Base-by-base conservation (phyloP, 1,140 invertebrate genomes). In the Papilio xuthus region DNA sequence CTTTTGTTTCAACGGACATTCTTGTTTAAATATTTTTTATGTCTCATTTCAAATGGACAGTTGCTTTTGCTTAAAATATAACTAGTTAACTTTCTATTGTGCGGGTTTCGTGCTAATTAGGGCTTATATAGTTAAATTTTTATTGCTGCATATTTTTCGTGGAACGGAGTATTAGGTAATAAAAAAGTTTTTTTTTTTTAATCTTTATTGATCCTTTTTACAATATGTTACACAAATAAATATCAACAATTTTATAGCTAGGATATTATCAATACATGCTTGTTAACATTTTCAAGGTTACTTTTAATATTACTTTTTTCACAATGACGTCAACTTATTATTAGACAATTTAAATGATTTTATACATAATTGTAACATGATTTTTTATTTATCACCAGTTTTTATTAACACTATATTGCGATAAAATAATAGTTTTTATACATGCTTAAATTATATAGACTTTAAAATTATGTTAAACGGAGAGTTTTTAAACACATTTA, bases 61-160 rank as follows among this genome's bases (percentile, higher is more conserved):
- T 75, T 56, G 72, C 72, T 74, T 23, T 74, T 74, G 72, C 73
- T 60, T 76, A 60, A 76, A 63, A 76, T 37, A 60, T 76, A 76
- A 76, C 32, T 76, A 60, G 74, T 76, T 76, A 76, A 63, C 53
- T 63, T 63, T 76, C 53, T 26, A 60, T 76, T 76, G 74, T 76
- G 56, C 37, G 32, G 74, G 56, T 76, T 63, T 28, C 53, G 26
- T 60, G 53, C 56, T 63, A 76, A 76, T 76, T 76, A 76, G 53
- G 56, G 37, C 60, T 75, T 60, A 75, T 60, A 4, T 73, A 28
- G 50, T 56, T 50, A 56, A 60, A 60, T 63, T 76, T 37, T 73
- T 26, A 47, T 23, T 73, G 41, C 71, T 73, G 44, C 18, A 13
- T 60, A 56, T 26, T 26, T 67, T 67, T 67, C 60, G 12, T 15